Evolutionary conservation across 2,888 invertebrate species (phyloP).

Genomic region (Ormyrus pomaceus): DNA sequence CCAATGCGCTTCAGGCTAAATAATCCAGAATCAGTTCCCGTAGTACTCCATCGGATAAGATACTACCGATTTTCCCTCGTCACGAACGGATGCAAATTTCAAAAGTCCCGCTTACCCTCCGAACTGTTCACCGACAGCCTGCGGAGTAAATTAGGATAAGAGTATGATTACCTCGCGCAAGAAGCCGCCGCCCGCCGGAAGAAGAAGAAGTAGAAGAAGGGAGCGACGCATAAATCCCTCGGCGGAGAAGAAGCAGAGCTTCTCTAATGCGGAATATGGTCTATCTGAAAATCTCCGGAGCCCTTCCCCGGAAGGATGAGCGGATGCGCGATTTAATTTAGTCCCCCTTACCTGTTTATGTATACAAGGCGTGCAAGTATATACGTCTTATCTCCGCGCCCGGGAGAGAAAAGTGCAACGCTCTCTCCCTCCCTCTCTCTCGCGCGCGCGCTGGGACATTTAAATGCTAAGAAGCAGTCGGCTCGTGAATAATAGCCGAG

Average conservation of each 20-base stretch:
- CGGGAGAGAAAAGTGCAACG: constrained; percentile 34
- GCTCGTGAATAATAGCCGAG: constrained; percentile 52
- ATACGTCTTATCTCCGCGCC: background rate
- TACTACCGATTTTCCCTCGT: no score
- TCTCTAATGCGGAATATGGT: constrained; percentile 25
- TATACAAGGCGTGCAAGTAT: constrained; percentile 5
- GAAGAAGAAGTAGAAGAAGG: background rate
- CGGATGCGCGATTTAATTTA: constrained; percentile 51
- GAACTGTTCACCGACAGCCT: no score
- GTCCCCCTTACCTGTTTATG: constrained; percentile 35
- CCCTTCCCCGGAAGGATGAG: constrained; percentile 2
- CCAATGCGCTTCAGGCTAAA: no score
- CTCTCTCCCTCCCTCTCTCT: background rate
- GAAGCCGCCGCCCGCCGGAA: background rate
- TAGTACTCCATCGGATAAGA: no score
- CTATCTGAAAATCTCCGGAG: constrained; percentile 20
- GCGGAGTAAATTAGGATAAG: background rate
- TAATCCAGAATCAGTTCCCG: no score
- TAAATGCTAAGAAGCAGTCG: constrained; percentile 54
- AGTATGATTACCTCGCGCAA: background rate
- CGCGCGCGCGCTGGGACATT: constrained; percentile 29
- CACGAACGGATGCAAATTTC: no score
- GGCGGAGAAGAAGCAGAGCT: background rate
- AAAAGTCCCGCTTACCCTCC: no score
- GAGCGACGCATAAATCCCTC: constrained; percentile 3